These are phyloP conservation scores for Bothrops jararaca DNA, from an alignment of 2,113 vertebrate species.

Conservation along the genomic window DNA sequence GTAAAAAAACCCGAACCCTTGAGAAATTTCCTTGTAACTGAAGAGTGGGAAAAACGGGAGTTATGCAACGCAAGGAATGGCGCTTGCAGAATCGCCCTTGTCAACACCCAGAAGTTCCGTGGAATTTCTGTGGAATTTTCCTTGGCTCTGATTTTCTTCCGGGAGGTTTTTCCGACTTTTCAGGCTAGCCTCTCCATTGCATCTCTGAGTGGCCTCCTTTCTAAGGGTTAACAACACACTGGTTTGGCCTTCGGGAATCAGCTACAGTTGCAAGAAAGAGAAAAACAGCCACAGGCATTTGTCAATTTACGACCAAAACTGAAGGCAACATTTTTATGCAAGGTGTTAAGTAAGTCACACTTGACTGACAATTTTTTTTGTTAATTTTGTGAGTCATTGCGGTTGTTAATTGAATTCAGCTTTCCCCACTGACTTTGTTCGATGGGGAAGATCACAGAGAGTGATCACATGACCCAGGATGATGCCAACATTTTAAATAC, in stretches of 20 bases:
- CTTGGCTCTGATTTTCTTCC: not conserved
- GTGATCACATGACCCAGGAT: not conserved
- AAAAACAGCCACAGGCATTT: not conserved
- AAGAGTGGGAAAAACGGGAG: not conserved
- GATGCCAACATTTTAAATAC: not conserved
- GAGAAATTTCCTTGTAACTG: not conserved
- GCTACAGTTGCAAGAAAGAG: not conserved
- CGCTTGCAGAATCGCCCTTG: not conserved
- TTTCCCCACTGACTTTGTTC: not conserved
- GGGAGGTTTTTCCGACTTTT: not conserved
- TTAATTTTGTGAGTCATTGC: too few relatives aligned
- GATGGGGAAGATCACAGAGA: not conserved
- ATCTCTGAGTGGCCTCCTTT: not conserved
- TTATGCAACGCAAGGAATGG: not conserved
- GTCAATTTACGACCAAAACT: not conserved
- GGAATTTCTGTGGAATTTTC: not conserved
- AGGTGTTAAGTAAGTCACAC: not conserved
- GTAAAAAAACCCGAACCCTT: not conserved
- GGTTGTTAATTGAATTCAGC: not conserved
- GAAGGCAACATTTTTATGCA: not conserved
- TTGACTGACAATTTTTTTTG: too few relatives aligned
- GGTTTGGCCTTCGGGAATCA: not conserved
- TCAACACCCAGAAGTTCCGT: not conserved
- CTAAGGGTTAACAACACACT: not conserved
- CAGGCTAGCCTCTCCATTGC: not conserved